phyloP scores from a whole-genome alignment of 2,888 invertebrate genomes.

The Acronicta aceris region DNA sequence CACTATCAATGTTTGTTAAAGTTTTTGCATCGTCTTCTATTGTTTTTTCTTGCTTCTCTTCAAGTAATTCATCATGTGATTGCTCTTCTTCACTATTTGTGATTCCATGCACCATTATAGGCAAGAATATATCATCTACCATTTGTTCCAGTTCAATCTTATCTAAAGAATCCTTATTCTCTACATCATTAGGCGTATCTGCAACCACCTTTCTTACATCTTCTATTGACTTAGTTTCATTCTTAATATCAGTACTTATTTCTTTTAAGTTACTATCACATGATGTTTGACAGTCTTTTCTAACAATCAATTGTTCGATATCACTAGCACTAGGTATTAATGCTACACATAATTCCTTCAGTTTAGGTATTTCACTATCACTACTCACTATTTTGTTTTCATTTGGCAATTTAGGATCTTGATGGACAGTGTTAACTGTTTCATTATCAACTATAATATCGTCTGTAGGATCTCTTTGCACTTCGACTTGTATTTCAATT shows the following conservation, averaged over 20 bases:
- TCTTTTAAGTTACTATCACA: slow-evolving; percentile 82
- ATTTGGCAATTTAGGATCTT: slow-evolving; percentile 79
- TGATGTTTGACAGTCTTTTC: slow-evolving; percentile 83
- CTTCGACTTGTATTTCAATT: slow-evolving; percentile 59
- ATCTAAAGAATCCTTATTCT: slow-evolving; percentile 60
- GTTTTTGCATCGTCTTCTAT: slow-evolving; percentile 21
- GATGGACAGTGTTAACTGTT: slow-evolving; percentile 51
- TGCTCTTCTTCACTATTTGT: slow-evolving; percentile 50
- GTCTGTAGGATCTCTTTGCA: slow-evolving; percentile 46
- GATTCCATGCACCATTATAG: slow-evolving; percentile 53
- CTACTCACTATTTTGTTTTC: slow-evolving; percentile 73
- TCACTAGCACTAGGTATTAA: slow-evolving; percentile 83
- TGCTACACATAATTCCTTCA: slow-evolving; percentile 82
- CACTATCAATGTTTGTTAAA: slow-evolving; percentile 37
- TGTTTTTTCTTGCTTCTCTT: slow-evolving; percentile 20
- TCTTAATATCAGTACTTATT: slow-evolving; percentile 77
- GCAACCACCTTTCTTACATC: slow-evolving; percentile 66
- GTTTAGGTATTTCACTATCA: slow-evolving; percentile 79
- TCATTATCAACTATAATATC: slow-evolving; percentile 61
- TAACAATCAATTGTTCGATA: slow-evolving; percentile 76
- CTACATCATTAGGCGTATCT: slow-evolving; percentile 61
- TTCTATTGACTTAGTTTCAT: slow-evolving; percentile 85
- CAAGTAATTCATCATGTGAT: slow-evolving; percentile 35
- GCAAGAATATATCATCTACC: slow-evolving; percentile 63
- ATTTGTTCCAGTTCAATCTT: slow-evolving; percentile 49